These are phyloP conservation scores for Channa striata DNA, from an alignment of 2,797 vertebrate genomes.

Conservation along the genomic window DNA sequence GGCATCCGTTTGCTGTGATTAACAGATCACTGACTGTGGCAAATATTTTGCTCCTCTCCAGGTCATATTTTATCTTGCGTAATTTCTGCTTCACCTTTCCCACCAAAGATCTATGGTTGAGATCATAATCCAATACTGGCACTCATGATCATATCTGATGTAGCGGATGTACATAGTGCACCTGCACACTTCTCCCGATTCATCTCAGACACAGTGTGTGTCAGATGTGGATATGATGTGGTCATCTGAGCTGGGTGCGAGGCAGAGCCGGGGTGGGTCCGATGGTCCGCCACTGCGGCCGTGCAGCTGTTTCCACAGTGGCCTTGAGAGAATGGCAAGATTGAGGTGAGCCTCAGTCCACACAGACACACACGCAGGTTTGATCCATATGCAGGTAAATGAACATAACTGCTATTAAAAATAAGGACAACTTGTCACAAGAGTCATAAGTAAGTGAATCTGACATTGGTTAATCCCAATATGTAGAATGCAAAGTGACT, in stretches of 20 bases:
- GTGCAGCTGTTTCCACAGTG: no score
- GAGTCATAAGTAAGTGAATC: not conserved
- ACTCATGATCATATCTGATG: no score
- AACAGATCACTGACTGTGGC: not conserved
- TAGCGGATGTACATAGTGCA: no score
- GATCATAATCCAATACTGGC: no score
- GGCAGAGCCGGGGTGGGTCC: no score
- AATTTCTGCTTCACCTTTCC: no score
- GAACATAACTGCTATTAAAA: not conserved
- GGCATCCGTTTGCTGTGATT: not conserved
- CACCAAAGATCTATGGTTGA: not conserved
- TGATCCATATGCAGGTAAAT: not conserved
- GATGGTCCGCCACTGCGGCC: no score
- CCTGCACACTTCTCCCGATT: not conserved
- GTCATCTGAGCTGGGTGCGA: slow-evolving; percentile 27
- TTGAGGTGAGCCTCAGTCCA: slow-evolving; percentile 20
- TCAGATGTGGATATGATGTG: slow-evolving; percentile 46
- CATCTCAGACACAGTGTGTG: slow-evolving; percentile 7
- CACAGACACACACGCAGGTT: not conserved
- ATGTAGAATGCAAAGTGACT: not conserved
- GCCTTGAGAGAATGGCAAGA: slow-evolving; percentile 15
- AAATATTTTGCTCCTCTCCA: no score
- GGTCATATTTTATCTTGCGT: no score
- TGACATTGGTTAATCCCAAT: not conserved
- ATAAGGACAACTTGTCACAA: not conserved